These are phyloP conservation scores for Meles meles DNA, from an alignment of 2,113 vertebrate genomes.

Conservation along the genomic window DNA sequence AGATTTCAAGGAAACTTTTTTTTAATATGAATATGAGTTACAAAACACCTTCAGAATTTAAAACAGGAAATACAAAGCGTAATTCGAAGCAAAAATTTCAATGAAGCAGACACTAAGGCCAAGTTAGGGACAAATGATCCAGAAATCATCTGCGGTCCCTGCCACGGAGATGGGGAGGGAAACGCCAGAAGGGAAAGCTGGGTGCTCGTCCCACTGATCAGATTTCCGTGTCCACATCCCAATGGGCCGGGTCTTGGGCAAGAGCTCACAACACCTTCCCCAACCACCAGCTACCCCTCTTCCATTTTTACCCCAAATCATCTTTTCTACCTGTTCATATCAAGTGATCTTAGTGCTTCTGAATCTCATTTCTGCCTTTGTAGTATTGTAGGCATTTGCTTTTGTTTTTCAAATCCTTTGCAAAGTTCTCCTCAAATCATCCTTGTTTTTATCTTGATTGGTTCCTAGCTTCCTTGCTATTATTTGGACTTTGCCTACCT, in stretches of 20 bases:
- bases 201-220: background rate
- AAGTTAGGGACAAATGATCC: background rate
- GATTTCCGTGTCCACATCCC: background rate
- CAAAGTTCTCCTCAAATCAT: background rate
- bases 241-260: rapidly evolving
- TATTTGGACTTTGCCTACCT: background rate
- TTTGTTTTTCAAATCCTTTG: background rate
- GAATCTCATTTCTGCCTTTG: background rate
- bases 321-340: background rate
- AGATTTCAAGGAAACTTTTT: background rate
- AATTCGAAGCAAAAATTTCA: background rate
- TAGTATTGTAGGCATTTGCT: background rate
- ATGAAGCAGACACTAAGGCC: background rate
- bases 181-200: background rate
- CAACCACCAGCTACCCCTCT: background rate
- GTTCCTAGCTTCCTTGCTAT: background rate
- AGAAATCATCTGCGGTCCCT: background rate
- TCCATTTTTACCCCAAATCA: background rate
- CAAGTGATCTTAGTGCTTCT: background rate
- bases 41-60: background rate
- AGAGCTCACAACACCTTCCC: too few relatives aligned
- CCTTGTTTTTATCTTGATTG: background rate
- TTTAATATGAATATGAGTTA: background rate
- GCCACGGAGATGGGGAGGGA: background rate
- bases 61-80: background rate